Base-by-base conservation (phyloP, 2,113 vertebrate genomes). In the Pelecanus crispus region DNA sequence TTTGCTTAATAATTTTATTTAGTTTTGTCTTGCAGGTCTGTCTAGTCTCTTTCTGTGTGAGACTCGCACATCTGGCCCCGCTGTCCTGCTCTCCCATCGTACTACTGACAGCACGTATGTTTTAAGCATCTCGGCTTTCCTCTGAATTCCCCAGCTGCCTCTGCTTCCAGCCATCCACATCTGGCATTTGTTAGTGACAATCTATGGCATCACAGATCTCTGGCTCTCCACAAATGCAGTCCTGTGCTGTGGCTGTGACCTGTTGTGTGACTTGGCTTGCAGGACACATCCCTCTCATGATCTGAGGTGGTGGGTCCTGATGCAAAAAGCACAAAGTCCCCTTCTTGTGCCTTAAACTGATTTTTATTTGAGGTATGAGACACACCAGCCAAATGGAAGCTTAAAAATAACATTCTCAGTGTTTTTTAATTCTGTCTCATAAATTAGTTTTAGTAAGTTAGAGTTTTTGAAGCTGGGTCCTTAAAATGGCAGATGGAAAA, bases 151-250 rank as follows among this genome's bases (percentile, higher is more conserved):
- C 82, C 45, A 65, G 82, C 88, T 83, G 91, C 86, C 28, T 68
- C 79, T 77, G 71, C 45, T 82, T 88, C 88, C 88, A 93, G 2
- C 77, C 31, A 49, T 61, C 38, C 45, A 77, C 94, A 95, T 94
- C 95, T 97, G 96, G 91, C 67, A 56, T 58, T 88, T 83, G 88
- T 92, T 96, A 94, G 86, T 83, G 94, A 66, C 88, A 66, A n/a
- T 63, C 84, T 68, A 18, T 92, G 90, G 81, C 82, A 82, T 92
- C 49, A 3, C 74, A 52, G 56, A 36, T 75, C 81, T 32, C 38
- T 2, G 42, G 34, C 81, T 65, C 70, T 66, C 83, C 80, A 50
- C 68, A 50, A 66, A 86, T 0, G 1, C 67, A 29, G 45, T 45
- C 83, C 52, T 42, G 20, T 62, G 67, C 86, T 80, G 3, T 44